Base-by-base conservation (phyloP, 1,140 invertebrate species). In the Lepidostoma basale region DNA sequence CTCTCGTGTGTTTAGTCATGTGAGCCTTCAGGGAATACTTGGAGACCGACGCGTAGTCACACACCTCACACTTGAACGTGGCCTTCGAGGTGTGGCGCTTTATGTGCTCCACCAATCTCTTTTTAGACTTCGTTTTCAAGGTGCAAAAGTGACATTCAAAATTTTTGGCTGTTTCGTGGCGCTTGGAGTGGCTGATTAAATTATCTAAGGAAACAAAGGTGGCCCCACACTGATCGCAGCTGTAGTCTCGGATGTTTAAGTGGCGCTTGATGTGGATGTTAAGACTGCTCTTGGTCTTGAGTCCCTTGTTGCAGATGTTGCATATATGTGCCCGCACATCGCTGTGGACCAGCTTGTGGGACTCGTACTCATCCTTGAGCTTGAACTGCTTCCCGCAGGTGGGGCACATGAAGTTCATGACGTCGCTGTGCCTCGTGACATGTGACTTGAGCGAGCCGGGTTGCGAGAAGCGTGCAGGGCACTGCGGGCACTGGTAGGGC, bases 321-420 rank as follows among this genome's bases (percentile, higher is more conserved):
- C 75, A 74, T 76, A 79, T 18, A 64, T 52, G 72, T 73, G 78
- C 65, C 75, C 74, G 28, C 75, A 22, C 77, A 69, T 25, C 73
- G 70, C 76, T 75, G 76, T 83, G 82, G 6, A 83, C 82, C 42
- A 74, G 65, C 22, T 76, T 70, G 67, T 83, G 80, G 20, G 76
- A 78, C 69, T 81, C 81, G 20, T 81, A 74, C 47, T 78, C 74
- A 58, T 77, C 78, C 23, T 78, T 77, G 75, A 78, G 77, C 72
- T 87, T 85, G 77, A 88, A 88, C 75, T 85, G 84, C 74, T 87
- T 86, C 10, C 86, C 85, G 77, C 88, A 88, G 33, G 83, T 68
- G 22, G 83, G 76, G 75, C 88, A 90, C 25, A 83, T 88, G 71
- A 81, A 88, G 52, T 82, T 79, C 42, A 75, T 79, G 26, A 70